Evolutionary conservation across 2,888 invertebrate species (phyloP), one percentile per base, ranked within the genome.

Genomic region (Mesochorus sp.): DNA sequence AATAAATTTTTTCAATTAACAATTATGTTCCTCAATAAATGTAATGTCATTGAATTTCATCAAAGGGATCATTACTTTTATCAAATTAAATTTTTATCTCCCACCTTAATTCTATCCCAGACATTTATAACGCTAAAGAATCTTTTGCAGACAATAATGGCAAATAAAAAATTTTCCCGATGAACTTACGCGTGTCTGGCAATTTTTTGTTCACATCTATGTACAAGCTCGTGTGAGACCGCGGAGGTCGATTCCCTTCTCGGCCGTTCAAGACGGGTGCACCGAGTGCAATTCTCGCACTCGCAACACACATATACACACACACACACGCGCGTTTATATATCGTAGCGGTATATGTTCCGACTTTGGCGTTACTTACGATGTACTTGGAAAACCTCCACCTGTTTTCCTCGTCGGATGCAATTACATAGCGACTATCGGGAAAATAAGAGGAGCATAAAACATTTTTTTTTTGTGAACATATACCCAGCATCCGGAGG

Each of bases 221-320:
- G 24, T 39, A 10, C 55, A 31, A 57, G 66, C 53, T 61, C 61
- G 53, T 34, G 37, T 28, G 55, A 39, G 44, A 47, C 55, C 21
- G n/a, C n/a, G n/a, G 76, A 66, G 76, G 76, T 76, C 67, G 76
- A 76, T 77, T 73, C 68, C 77, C 77, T 77, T 73, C 68, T 55
- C 68, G 73, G 68, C 19, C 44, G 51, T 42, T 24, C 14, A 47
- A 72, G 26, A 19, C 61, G 67, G 14, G 37, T 67, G 55, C 67
- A 3, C 24, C 47, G 47, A 49, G 47, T 62, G 68, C 55, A 51
- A 62, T 57, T 64, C 53, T 64, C 53, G 51, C 70, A 28, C 73
- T 62, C 34, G 67, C 44, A 28, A 61, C 31, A 31, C 21, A 12
- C 42, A 14, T 4, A 12, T 1, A 4, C 8, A 19, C 17, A 0